These are phyloP conservation scores for Pammene fasciana DNA, from an alignment of 2,888 invertebrate species.

Conservation along the genomic window DNA sequence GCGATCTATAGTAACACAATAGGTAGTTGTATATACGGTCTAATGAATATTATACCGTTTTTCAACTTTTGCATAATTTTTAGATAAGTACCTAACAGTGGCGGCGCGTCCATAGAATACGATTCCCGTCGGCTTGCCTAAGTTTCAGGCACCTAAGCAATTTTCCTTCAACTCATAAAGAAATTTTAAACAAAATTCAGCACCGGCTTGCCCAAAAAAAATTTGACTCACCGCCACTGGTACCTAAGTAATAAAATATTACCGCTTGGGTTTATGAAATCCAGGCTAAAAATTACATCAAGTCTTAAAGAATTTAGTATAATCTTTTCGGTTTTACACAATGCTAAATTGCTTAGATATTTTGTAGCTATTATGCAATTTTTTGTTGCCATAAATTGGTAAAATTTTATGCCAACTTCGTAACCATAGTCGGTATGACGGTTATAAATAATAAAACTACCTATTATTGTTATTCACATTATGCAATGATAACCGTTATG, in stretches of 20 bases:
- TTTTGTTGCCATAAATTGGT: not conserved
- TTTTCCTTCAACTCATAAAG: no score
- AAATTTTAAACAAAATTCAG: no score
- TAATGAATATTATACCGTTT: not conserved
- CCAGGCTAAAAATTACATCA: no score
- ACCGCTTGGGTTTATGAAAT: not conserved
- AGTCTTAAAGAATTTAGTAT: no score
- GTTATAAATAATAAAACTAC: not conserved
- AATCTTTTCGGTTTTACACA: not conserved
- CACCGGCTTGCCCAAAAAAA: no score
- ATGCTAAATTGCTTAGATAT: not conserved
- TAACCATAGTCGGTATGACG: not conserved
- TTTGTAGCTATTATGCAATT: not conserved
- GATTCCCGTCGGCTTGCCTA: no score
- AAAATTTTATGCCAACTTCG: not conserved
- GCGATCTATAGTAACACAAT: not conserved
- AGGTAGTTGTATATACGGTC: conserved; percentile 1
- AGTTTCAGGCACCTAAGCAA: no score
- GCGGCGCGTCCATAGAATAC: no score
- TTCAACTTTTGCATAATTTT: not conserved
- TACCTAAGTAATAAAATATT: not conserved
- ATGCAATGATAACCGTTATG: conserved; percentile 13
- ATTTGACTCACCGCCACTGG: no score
- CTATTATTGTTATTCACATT: not conserved
- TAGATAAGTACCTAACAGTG: no score